Base-by-base conservation (phyloP, 2,113 vertebrate genomes). In the Podiceps cristatus region DNA sequence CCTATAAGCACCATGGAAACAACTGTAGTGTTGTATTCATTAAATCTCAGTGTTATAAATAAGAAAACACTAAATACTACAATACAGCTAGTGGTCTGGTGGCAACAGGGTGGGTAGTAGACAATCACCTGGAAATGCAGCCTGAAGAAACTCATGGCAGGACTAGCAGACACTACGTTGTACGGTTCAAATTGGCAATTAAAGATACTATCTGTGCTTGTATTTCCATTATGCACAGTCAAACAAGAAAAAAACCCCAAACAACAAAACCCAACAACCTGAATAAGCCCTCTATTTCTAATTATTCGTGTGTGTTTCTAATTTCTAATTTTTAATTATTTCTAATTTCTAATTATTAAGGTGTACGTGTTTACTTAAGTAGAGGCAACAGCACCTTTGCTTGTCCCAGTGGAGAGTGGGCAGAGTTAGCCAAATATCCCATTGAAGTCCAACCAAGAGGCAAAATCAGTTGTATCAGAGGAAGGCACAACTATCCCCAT, bases 61-160 rank as follows among this genome's bases (percentile, higher is more conserved):
- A 96, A 93, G 94, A 83, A 79, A 78, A 18, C 67, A 92, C 55
- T 58, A 71, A 91, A 27, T 86, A 96, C 49, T 97, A 96, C 97
- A 97, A 95, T 94, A 94, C 53, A 88, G 50, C 78, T 78, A 84
- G 77, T 87, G 92, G 87, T 90, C 93, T 72, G n/a, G 14, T 78
- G 59, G 53, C 72, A 97, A 79, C 79, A 94, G 84, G 76, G 37
- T 93, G 73, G 68, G 84, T 91, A 91, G 86, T 31, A 81, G 50
- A 78, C 67, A 90, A 53, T 86, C 90, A 79, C 74, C 72, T 97
- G 92, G 60, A 91, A 97, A 96, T 35, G 81, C 72, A 76, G 33
- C 28, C 74, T 86, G 8, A n/a, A 74, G 90, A 97, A 93, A 74
- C n/a, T 95, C 25, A 11, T 13, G 8, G 28, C 33, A 55, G 31